Evolutionary conservation across 2,113 vertebrate species (phyloP).

Genomic region (Sapayoa aenigma): DNA sequence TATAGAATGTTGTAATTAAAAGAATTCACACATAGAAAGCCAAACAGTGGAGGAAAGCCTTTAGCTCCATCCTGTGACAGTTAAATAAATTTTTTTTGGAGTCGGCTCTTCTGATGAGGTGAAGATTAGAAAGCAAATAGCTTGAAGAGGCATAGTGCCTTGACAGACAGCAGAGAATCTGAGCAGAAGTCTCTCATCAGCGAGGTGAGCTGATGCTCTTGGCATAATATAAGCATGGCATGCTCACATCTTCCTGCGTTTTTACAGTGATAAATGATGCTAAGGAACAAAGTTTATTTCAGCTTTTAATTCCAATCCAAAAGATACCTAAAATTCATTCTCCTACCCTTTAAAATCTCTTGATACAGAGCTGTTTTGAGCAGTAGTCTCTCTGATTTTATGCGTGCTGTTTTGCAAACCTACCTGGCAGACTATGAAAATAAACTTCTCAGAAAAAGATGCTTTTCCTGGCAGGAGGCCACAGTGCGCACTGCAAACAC

Average conservation of each 20-base stretch:
- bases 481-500: not conserved
- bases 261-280: not conserved
- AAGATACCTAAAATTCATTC: not conserved
- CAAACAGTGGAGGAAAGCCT: not conserved
- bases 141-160: not conserved
- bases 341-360: not conserved
- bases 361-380: not conserved
- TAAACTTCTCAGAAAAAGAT: not conserved
- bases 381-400: not conserved
- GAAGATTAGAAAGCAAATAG: not conserved
- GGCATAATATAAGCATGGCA: not conserved
- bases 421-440: conserved; percentile 12
- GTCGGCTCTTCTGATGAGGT: not conserved
- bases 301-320: not conserved
- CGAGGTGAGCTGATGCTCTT: not conserved
- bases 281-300: not conserved
- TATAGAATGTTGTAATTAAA: not conserved
- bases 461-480: not conserved
- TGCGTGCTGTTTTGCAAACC: not conserved
- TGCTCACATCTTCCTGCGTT: not conserved
- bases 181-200: not conserved
- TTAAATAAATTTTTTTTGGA: not conserved
- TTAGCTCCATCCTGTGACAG: not conserved
- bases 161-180: not conserved
- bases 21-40: not conserved